Base-by-base conservation (phyloP, 2,797 vertebrate genomes). In the Rhodeus uyekii region DNA sequence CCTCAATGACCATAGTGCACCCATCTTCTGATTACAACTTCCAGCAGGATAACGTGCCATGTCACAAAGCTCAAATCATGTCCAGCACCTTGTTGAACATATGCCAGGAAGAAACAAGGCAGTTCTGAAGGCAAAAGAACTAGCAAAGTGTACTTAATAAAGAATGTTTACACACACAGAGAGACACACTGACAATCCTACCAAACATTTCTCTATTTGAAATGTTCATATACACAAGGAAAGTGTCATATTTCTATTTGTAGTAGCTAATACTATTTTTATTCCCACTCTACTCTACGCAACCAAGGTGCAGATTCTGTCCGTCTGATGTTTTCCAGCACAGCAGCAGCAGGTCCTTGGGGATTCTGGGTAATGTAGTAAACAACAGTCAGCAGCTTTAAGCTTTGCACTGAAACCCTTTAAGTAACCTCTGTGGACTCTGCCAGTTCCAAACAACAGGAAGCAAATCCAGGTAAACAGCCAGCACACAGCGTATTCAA, bases 251-350 rank as follows among this genome's bases (percentile, higher is more conserved):
- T 60, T 80, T 80, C 67, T 71, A 18, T 71, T 34, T 60, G 19
- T 18, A 58, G 61, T 68, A 18, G 8, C 27, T 46, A 19, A 76
- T 76, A 24, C 53, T 76, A 61, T 76, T 29, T 60, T 76, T 24
- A 46, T 16, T 53, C 42, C 58, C 12, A 46, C 18, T 32, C 29
- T 18, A 46, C 18, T 32, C 29, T 18, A 73, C 58, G 63, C 32
- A 48, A 74, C 53, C 22, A 39, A 61, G 58, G 84, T 63, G 65
- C 12, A 44, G 60, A 55, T 32, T 82, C 63, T 71, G 53, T 84
- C 78, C 82, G 85, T 92, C 89, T 90, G 89, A 92, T 90, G 88
- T 93, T 92, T 92, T 92, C 89, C 89, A 86, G 83, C 86, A 82
- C 86, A 44, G 87, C 87, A 84, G 83, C 0, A 73, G 46, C 82